phyloP scores from a whole-genome alignment of 1,140 invertebrate species.

The Lordiphosa stackelbergi region DNA sequence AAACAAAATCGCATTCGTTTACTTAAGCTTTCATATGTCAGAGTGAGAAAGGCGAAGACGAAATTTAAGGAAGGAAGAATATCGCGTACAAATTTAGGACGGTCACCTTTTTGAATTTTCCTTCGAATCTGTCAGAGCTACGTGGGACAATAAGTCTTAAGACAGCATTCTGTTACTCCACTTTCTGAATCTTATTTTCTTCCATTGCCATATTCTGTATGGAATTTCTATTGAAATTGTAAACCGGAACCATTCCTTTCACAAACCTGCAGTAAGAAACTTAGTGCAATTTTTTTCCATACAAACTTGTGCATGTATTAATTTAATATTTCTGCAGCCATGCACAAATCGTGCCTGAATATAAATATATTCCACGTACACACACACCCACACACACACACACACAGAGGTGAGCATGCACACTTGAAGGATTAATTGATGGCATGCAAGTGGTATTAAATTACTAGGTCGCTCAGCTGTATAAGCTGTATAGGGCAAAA shows the following conservation, averaged over 20 bases:
- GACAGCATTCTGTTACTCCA: too few species aligned
- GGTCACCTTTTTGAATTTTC: too few species aligned
- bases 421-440: conserved; percentile 58
- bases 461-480: conserved; percentile 26
- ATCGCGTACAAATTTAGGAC: too few species aligned
- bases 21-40: too few species aligned
- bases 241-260: conserved; percentile 7
- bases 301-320: conserved; percentile 36
- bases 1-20: too few species aligned
- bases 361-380: conserved; percentile 22
- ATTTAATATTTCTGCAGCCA: conserved; percentile 48
- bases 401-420: conserved; percentile 25
- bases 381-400: conserved; percentile 1
- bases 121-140: too few species aligned
- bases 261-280: not conserved
- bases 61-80: too few species aligned
- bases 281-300: not conserved
- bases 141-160: too few species aligned
- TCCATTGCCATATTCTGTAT: too few species aligned
- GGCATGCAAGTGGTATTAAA: conserved; percentile 46
- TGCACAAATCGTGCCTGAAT: conserved; percentile 50
- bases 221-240: not conserved
- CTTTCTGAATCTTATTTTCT: too few species aligned
- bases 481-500: not conserved
- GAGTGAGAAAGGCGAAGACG: too few species aligned